Base-by-base conservation (phyloP, 2,888 invertebrate genomes). In the Barypeithes pellucidus region DNA sequence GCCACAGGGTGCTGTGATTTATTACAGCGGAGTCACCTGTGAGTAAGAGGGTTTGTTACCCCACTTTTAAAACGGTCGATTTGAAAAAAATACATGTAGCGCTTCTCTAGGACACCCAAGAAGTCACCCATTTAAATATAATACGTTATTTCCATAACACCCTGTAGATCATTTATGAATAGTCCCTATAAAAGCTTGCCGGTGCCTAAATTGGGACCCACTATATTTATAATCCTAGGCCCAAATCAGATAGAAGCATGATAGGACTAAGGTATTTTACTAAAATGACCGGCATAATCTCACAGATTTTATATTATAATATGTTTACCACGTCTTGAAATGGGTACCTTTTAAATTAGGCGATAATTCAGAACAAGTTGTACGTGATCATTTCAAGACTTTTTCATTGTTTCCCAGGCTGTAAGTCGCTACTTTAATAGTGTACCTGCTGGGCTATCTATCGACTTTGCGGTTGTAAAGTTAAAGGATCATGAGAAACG, bases 351-450 rank as follows among this genome's bases (percentile, higher is more conserved):
- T 73, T 57, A 62, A 73, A 73, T 73, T 73, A 68, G 73, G 73
- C 41, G 67, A 69, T 73, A 73, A 73, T 69, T 69, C 69, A 69
- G 66, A 69, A 73, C 73, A 50, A 43, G 73, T 65, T 52, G 29
- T 39, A 68, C 69, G 68, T 73, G 73, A 60, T 59, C 67, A 39
- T 72, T 72, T 47, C 45, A 57, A 57, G 41, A 54, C 45, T 62
- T 63, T 72, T 59, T 63, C 41, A 63, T 72, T 67, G 54, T 67
- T 63, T 72, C 72, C 61, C 72, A 67, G 60, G 67, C 67, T 52
- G 69, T 62, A 62, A 14, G 24, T 50, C 18, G 63, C 45, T 70
- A 66, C 60, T 71, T 59, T 47, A 71, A 66, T 43, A 45, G 63
- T 45, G 50, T 63, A n/a, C 69, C 63, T 43, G 69, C 62, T 70